Conservation (phyloP, 2,113 vertebrate genomes). For the Syngnathus typhle region DNA sequence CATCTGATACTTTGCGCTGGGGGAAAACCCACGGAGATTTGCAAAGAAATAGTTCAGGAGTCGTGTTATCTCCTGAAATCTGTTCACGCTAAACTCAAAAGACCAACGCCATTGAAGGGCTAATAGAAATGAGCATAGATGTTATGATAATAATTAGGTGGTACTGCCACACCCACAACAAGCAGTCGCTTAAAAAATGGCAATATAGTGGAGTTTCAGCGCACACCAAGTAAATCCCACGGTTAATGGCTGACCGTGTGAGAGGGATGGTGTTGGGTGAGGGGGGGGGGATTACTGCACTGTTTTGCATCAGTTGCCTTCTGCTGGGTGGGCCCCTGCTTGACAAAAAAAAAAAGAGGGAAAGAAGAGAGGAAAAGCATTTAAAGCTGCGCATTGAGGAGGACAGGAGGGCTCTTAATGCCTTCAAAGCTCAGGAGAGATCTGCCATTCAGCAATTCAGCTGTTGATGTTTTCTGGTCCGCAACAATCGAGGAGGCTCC, state of each 20-base stretch:
- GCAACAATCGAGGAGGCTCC: constrained; percentile 72
- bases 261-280: constrained; percentile 80
- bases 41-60: background rate
- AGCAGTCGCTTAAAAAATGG: constrained; percentile 15
- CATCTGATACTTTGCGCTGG: background rate
- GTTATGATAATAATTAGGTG: background rate
- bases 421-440: constrained; percentile 94
- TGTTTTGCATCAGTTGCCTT: constrained; percentile 99
- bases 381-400: constrained; percentile 87
- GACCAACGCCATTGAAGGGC: background rate
- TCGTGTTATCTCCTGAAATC: background rate
- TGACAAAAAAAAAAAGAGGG: constrained; percentile 86
- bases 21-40: background rate
- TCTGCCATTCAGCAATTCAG: constrained; percentile 97
- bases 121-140: background rate
- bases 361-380: constrained; percentile 72
- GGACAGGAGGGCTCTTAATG: constrained; percentile 97
- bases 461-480: constrained; percentile 92
- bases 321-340: constrained; percentile 96
- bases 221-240: constrained; percentile 82
- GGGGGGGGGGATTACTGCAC: constrained; percentile 92
- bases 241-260: constrained; percentile 98
- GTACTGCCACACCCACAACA: background rate
- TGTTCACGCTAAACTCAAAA: background rate
- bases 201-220: background rate